These are phyloP conservation scores for Calidris pugnax DNA, from an alignment of 2,113 vertebrate genomes.

Conservation along the genomic window DNA sequence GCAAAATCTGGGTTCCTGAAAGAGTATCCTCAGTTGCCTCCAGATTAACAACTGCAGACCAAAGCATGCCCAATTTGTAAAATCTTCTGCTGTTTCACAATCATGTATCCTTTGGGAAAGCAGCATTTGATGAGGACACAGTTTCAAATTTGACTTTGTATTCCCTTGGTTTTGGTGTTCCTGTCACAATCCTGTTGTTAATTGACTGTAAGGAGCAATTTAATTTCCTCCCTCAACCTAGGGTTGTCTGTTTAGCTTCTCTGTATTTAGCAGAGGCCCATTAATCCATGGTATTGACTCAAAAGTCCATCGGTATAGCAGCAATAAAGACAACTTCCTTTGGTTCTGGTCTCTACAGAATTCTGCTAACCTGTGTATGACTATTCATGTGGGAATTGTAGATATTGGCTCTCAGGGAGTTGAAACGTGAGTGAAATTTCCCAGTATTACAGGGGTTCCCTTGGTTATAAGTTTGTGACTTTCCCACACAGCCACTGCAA, in stretches of 20 bases:
- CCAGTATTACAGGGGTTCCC: not conserved
- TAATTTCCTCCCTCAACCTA: not conserved
- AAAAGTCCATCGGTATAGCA: not conserved
- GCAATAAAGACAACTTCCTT: not conserved
- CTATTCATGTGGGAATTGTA: not conserved
- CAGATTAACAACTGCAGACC: not conserved
- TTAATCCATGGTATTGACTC: not conserved
- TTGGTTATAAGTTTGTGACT: not conserved
- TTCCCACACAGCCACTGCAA: not conserved
- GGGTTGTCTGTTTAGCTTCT: not conserved
- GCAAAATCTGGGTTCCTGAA: not conserved
- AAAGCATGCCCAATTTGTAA: not conserved
- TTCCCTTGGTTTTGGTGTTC: not conserved
- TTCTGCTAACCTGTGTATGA: not conserved
- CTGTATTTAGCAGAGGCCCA: not conserved
- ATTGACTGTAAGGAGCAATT: slow-evolving; percentile 2
- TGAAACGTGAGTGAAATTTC: not conserved
- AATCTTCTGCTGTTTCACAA: not conserved
- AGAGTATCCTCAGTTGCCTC: not conserved
- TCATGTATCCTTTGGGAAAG: not conserved
- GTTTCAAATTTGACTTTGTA: not conserved
- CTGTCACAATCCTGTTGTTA: not conserved
- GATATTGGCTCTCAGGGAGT: not conserved
- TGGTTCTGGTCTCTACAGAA: not conserved
- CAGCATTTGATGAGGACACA: not conserved